Evolutionary conservation across 1,140 invertebrate species (phyloP), one percentile per base, ranked within the genome.

Genomic region (Pinna nobilis): DNA sequence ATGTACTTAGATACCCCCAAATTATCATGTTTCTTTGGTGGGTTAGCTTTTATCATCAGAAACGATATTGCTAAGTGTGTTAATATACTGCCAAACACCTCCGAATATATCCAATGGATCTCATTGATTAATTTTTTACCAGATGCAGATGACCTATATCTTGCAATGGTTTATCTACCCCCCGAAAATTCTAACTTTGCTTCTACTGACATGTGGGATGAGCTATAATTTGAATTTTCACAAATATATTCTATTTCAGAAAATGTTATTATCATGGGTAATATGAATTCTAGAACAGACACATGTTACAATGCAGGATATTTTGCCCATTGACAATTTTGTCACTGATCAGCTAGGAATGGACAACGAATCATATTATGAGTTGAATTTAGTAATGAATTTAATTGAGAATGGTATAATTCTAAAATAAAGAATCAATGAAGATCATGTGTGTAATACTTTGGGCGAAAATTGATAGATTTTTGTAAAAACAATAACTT

Each of bases 401-500:
- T 55, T 55, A 23, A 55, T 55, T 28, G 18, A 4, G 28, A 7
- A 6, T 4, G 30, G 32, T 6, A 18, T 55, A 23, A 28, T 23
- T 15, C 5, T 28, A 3, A 18, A 28, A 33, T 15, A 47, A 3
- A n/a, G 41, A n/a, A 28, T 20, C 18, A 49, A n/a, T 50, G 47
- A 65, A 32, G 44, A 65, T 33, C 15, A 6, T 3, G 41, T 7
- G 51, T 49, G 41, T 32, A 47, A 33, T 65, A n/a, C 28, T 23
- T 33, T 35, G 41, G 63, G 3, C n/a, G 23, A 33, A 50, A 50
- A 50, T 25, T 65, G n/a, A 13, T 65, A 32, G 41, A 65, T 30
- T 50, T 65, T 50, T 65, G 63, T 35, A 49, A 65, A 50, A 65
- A 65, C 33, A 65, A 65, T 50, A 23, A 33, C 18, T 5, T 65